Evolutionary conservation across 2,797 vertebrate species (phyloP).

Genomic region (Columba guinea): DNA sequence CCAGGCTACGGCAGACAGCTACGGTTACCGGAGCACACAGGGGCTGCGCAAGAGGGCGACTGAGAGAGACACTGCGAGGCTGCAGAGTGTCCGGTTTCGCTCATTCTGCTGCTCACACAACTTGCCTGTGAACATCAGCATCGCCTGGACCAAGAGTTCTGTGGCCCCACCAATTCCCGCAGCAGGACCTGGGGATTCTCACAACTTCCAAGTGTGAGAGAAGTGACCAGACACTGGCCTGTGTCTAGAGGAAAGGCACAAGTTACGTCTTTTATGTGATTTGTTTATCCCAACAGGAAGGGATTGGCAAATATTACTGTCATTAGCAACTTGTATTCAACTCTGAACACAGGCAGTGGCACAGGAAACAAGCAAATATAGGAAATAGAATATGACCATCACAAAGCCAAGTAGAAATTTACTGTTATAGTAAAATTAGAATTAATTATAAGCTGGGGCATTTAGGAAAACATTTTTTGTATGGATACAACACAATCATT

Average conservation of each 20-base stretch:
- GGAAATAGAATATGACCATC: not conserved
- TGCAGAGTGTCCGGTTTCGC: accelerated
- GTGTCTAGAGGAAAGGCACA: not conserved
- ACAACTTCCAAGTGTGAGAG: accelerated
- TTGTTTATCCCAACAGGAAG: not conserved
- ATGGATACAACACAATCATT: not conserved
- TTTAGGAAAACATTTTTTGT: not conserved
- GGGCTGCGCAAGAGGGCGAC: not conserved
- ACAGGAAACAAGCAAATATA: not conserved
- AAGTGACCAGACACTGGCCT: not conserved
- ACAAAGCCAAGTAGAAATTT: not conserved
- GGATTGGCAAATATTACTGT: not conserved
- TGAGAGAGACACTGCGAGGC: not conserved
- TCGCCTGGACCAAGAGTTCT: accelerated
- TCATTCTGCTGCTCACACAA: not conserved
- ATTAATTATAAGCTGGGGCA: not conserved
- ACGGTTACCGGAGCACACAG: accelerated
- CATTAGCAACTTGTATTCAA: not conserved
- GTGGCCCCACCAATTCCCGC: not conserved
- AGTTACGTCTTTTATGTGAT: not conserved
- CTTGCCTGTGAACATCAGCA: not conserved
- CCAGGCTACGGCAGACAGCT: not conserved
- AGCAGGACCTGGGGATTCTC: not conserved
- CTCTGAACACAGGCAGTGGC: not conserved
- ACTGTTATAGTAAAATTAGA: not conserved